Evolutionary conservation across 2,797 vertebrate genomes (phyloP), one percentile per base, ranked within the genome.

Genomic region (Dicrostonyx torquatus): DNA sequence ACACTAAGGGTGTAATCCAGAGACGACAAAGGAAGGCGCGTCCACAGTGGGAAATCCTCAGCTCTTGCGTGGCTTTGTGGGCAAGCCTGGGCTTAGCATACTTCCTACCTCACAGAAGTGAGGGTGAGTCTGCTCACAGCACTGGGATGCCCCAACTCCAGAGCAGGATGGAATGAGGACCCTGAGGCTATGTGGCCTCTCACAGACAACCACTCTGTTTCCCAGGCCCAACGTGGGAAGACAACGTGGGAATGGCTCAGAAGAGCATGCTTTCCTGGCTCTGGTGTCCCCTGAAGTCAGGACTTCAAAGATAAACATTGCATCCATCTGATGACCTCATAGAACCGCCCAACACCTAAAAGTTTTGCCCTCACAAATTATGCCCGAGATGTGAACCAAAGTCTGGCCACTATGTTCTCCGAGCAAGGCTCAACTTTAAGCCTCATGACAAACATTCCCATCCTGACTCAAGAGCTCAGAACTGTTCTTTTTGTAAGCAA

Each of bases 381-480:
- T 77, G 26, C 73, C 58, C 4, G n/a, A 10, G 66, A 88, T 73
- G 66, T 50, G 78, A 91, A 94, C 26, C 55, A 2, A 79, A 84
- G 66, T 89, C 7, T 53, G 55, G 29, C 48, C 18, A 31, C 20
- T 29, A 14, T 37, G 29, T 55, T 88, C 50, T 83, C 85, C 55
- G 20, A 91, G 73, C 31, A 86, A 86, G 66, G 91, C 31, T 89
- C 84, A 89, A 83, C 18, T 58, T 66, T 24, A 92, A 80, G 53
- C 34, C 88, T 45, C 5, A 1, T 5, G 87, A 37, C 58, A 45
- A 88, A 88, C 24, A 29, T 68, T 82, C n/a, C 29, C 55, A 66
- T 5, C 22, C n/a, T 53, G 66, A 75, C 55, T 58, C n/a, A 43
- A 18, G 29, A 10, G 80, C 45, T 60, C 2, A 31, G 20, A 75